Conservation (phyloP, 2,888 invertebrate genomes). For the Petrolisthes cinctipes region DNA sequence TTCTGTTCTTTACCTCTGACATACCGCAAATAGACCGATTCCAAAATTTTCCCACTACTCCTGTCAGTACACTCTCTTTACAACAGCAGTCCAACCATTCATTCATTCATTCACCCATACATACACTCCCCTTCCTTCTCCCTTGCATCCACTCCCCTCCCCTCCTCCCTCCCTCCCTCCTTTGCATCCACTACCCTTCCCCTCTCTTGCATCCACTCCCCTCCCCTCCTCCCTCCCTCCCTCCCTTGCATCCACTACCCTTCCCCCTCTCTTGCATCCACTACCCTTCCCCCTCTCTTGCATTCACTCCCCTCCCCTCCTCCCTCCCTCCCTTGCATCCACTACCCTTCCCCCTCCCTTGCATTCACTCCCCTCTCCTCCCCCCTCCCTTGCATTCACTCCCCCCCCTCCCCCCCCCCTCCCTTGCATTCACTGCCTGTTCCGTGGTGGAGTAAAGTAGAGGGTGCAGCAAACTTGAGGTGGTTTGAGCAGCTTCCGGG, state of each 20-base stretch:
- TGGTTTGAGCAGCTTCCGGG: constrained; percentile 1
- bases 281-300: neutral
- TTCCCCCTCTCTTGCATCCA: neutral
- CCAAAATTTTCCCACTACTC: neutral
- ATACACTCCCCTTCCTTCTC: neutral
- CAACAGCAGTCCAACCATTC: neutral
- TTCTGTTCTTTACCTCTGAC: neutral
- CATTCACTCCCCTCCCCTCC: neutral
- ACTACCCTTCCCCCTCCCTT: neutral
- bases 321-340: neutral
- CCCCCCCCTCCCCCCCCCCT: neutral
- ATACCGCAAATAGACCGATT: neutral
- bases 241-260: no score
- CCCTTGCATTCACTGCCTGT: no score
- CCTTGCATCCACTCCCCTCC: neutral
- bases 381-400: neutral
- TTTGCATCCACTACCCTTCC: neutral
- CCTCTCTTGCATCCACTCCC: no score
- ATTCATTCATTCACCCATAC: neutral
- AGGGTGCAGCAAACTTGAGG: neutral
- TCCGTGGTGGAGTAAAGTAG: neutral
- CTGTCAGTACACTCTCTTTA: neutral
- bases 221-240: neutral
- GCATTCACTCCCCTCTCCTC: neutral
- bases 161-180: neutral